Percentiles rank a stretch among this genome's conserved stretches.
These are phyloP conservation scores for Tanaodytes sp. DNA, from an alignment of 2,888 invertebrate species.

Conservation along the genomic window DNA sequence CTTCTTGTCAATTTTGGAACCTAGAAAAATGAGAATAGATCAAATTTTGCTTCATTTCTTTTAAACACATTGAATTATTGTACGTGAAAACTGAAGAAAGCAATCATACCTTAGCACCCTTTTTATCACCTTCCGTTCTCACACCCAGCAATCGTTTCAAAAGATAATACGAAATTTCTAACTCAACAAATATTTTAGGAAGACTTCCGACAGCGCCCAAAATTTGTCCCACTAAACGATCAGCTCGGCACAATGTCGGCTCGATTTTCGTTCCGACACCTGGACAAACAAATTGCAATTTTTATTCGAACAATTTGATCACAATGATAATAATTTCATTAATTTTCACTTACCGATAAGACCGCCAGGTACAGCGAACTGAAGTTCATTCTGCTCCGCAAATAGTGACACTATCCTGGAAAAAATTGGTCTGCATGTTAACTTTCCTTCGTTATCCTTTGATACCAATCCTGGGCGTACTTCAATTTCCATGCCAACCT, in stretches of 20 bases:
- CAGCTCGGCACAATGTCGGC: slow-evolving; percentile 98
- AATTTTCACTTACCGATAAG: slow-evolving; percentile 81
- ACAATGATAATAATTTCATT: no score
- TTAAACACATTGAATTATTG: neutral
- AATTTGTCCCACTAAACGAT: slow-evolving; percentile 94
- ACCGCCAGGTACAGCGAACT: slow-evolving; percentile 99
- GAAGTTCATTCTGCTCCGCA: slow-evolving; percentile 98
- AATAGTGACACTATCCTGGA: slow-evolving; percentile 97
- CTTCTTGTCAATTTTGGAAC: slow-evolving; percentile 91
- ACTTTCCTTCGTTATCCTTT: slow-evolving; percentile 94
- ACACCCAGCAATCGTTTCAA: slow-evolving; percentile 96
- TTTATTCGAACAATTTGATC: no score
- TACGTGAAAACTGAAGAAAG: neutral
- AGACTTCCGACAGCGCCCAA: slow-evolving; percentile 96
- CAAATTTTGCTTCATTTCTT: no score
- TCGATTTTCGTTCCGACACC: slow-evolving; percentile 99
- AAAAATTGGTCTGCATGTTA: slow-evolving; percentile 96
- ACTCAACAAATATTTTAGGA: slow-evolving; percentile 97
- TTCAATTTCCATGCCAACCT: slow-evolving; percentile 98
- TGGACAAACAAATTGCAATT: slow-evolving; percentile 55
- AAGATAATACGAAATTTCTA: slow-evolving; percentile 98
- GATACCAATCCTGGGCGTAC: slow-evolving; percentile 97
- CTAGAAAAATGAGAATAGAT: no score
- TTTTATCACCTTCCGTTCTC: slow-evolving; percentile 98
- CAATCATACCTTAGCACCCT: slow-evolving; percentile 95